Evolutionary conservation across 2,113 vertebrate species (phyloP).

Genomic region (Myotis brandtii): DNA sequence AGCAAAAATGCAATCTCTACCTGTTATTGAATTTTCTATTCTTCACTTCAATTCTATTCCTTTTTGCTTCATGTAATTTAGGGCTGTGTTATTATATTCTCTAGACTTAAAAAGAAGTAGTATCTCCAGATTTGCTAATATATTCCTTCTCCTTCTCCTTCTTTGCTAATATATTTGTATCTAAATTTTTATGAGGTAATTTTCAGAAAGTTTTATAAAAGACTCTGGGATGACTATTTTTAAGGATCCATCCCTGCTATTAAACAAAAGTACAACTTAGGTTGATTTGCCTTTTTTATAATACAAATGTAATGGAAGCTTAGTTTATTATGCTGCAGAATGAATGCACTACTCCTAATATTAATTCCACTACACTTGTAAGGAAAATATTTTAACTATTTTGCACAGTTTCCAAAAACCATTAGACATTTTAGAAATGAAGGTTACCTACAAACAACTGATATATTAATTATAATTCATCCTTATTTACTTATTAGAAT

Average conservation of each 20-base stretch:
- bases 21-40: not conserved
- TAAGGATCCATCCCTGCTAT: not conserved
- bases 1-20: not conserved
- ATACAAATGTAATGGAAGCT: not conserved
- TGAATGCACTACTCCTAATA: not conserved
- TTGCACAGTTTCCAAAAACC: constrained; percentile 2
- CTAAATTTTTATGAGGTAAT: not conserved
- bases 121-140: not conserved
- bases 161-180: not conserved
- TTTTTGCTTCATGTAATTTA: not conserved
- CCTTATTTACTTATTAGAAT: not conserved
- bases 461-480: not conserved
- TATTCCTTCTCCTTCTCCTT: not conserved
- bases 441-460: not conserved
- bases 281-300: not conserved
- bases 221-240: not conserved
- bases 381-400: not conserved
- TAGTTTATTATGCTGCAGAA: not conserved
- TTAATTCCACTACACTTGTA: not conserved
- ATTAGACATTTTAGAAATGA: not conserved
- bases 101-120: not conserved
- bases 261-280: not conserved
- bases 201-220: not conserved
- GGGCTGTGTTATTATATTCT: not conserved
- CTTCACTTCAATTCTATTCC: not conserved